Percentiles rank a stretch among this genome's conserved stretches.
phyloP scores from a whole-genome alignment of 2,113 vertebrate genomes.

The Oplegnathus fasciatus region DNA sequence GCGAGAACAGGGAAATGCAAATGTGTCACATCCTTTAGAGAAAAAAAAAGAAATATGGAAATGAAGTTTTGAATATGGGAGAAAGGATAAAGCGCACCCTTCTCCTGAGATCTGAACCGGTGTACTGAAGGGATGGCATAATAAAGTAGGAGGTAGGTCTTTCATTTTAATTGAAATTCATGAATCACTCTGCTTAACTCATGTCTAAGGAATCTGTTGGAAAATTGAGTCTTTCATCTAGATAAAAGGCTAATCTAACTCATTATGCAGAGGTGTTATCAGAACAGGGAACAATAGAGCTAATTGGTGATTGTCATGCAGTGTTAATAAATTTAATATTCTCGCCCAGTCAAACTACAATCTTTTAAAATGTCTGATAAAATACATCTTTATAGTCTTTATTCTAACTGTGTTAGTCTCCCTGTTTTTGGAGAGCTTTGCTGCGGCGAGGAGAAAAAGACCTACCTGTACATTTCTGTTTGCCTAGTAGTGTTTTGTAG shows the following conservation, averaged over 20 bases:
- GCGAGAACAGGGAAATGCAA: slow-evolving; percentile 80
- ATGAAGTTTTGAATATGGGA: slow-evolving; percentile 81
- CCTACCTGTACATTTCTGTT: slow-evolving; percentile 9
- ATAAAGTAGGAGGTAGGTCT: slow-evolving; percentile 82
- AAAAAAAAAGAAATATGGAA: slow-evolving; percentile 79
- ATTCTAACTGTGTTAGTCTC: slow-evolving; percentile 3
- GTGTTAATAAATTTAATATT: slow-evolving; percentile 80
- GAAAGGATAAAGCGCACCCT: slow-evolving; percentile 74
- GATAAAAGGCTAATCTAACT: slow-evolving; percentile 88
- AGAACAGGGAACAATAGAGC: slow-evolving; percentile 82
- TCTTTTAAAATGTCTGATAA: slow-evolving; percentile 65
- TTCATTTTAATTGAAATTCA: slow-evolving; percentile 88
- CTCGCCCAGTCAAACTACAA: slow-evolving; percentile 60
- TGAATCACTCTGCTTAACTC: slow-evolving; percentile 84
- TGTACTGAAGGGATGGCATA: slow-evolving; percentile 80
- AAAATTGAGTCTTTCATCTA: slow-evolving; percentile 87
- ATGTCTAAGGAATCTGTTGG: slow-evolving; percentile 83
- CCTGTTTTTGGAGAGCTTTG: slow-evolving; percentile 23
- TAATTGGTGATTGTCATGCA: slow-evolving; percentile 84
- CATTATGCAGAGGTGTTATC: slow-evolving; percentile 87
- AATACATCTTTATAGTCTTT: slow-evolving; percentile 29
- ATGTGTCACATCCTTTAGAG: slow-evolving; percentile 80
- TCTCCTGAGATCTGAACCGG: slow-evolving; percentile 80
- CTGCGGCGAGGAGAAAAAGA: neutral
- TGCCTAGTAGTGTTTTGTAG: slow-evolving; percentile 41